Evolutionary conservation across 2,113 vertebrate genomes (phyloP).

Genomic region (Neotoma lepida): DNA sequence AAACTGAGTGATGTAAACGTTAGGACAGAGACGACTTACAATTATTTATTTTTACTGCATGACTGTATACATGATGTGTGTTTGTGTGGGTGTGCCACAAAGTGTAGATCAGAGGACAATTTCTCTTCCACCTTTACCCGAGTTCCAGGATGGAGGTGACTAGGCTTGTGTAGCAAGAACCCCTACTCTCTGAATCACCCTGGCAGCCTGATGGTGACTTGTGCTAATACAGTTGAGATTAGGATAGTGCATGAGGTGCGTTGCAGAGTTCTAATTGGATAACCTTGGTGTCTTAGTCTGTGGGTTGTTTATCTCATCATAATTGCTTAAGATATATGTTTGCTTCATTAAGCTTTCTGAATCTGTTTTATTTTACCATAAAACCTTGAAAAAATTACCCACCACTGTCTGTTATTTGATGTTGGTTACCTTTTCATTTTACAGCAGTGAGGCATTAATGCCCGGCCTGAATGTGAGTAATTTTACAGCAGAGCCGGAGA

Average conservation of each 20-base stretch:
- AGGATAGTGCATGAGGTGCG: background rate
- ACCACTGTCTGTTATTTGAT: background rate
- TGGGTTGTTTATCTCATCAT: background rate
- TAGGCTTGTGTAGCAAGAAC: background rate
- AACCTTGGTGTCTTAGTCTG: background rate
- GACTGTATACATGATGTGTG: background rate
- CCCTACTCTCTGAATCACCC: background rate
- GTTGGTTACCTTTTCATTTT: constrained; percentile 6
- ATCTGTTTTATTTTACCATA: constrained; percentile 46
- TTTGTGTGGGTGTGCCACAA: background rate
- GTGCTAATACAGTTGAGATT: background rate
- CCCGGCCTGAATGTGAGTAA: background rate
- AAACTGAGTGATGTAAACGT: background rate
- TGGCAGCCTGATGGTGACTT: background rate
- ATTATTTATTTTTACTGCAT: background rate
- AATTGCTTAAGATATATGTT: constrained; percentile 21
- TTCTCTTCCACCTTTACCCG: background rate
- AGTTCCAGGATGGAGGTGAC: background rate
- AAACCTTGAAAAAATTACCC: background rate
- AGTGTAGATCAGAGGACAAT: background rate
- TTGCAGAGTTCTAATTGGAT: constrained; percentile 18
- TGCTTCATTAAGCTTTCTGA: constrained; percentile 22
- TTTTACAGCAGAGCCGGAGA: constrained; percentile 38
- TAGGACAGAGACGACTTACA: background rate
- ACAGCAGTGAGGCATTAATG: background rate